Conservation (phyloP, 2,797 vertebrate species). For the Paramormyrops hopkinsi region DNA sequence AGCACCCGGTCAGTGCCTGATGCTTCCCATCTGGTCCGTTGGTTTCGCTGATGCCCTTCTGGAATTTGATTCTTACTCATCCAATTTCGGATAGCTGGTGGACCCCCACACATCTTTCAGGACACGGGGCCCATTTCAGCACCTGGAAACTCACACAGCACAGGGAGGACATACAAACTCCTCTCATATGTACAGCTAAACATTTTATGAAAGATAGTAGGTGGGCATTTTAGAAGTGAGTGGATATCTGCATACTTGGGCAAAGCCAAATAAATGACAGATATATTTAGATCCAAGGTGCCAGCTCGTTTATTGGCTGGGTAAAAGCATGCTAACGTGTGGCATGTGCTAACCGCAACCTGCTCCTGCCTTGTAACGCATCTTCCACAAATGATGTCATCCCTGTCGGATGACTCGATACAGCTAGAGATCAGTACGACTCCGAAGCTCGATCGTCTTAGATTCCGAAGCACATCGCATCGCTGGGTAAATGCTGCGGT, state of each 20-base stretch:
- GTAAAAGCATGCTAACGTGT: neutral
- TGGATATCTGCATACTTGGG: neutral
- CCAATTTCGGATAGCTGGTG: neutral
- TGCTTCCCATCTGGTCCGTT: neutral
- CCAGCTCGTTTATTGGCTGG: neutral
- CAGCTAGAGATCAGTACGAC: neutral
- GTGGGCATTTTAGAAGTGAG: neutral
- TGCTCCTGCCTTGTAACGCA: neutral
- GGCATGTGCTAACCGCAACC: neutral
- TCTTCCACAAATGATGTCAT: neutral
- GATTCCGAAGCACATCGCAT: neutral
- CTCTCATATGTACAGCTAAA: constrained; percentile 31
- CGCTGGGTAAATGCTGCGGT: neutral
- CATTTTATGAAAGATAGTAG: constrained; percentile 46
- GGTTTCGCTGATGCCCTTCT: neutral
- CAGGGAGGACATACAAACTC: neutral
- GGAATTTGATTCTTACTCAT: neutral
- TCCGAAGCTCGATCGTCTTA: neutral
- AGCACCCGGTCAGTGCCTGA: neutral
- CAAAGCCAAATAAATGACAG: neutral
- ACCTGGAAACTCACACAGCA: neutral
- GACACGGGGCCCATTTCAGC: neutral
- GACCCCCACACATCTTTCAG: neutral
- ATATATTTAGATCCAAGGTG: neutral
- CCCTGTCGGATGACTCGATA: neutral